Conservation (phyloP, 2,888 invertebrate genomes). For the Crepidodera aurea region DNA sequence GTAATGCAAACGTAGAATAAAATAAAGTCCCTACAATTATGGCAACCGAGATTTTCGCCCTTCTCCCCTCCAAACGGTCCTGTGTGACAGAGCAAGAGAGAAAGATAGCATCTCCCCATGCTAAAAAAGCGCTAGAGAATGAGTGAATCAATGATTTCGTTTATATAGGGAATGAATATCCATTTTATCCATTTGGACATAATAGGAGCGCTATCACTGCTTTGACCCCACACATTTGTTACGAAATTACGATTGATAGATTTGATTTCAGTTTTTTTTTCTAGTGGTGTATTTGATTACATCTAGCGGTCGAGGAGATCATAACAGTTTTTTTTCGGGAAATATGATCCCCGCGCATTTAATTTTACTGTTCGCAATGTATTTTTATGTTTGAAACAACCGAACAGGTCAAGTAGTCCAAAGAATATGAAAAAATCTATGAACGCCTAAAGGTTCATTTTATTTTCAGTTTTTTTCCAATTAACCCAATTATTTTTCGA, state of each 20-base stretch:
- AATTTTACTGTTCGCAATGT: too few species aligned
- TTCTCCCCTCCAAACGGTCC: conserved; percentile 23
- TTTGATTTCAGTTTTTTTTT: conserved; percentile 33
- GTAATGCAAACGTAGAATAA: too few species aligned
- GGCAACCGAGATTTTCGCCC: too few species aligned
- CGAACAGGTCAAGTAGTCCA: too few species aligned
- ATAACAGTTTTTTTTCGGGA: conserved; percentile 19
- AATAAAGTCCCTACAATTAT: too few species aligned
- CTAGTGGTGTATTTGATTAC: conserved; percentile 29
- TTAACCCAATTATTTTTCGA: too few species aligned
- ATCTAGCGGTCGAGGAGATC: conserved; percentile 29
- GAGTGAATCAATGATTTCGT: conserved; percentile 48
- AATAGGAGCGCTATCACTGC: conserved; percentile 49
- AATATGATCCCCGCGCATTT: background rate
- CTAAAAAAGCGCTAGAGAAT: conserved; percentile 47
- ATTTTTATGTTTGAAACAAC: too few species aligned
- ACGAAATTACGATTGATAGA: conserved; percentile 44
- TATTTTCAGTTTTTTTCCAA: too few species aligned
- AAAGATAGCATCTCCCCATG: conserved; percentile 54
- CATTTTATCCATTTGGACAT: conserved; percentile 54
- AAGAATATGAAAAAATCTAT: too few species aligned
- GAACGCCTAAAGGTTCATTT: too few species aligned
- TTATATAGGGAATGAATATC: conserved; percentile 54
- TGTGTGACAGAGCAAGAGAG: conserved; percentile 36
- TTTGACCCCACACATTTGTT: conserved; percentile 49